Conservation (phyloP, 2,888 invertebrate species). For the Neria commutata region DNA sequence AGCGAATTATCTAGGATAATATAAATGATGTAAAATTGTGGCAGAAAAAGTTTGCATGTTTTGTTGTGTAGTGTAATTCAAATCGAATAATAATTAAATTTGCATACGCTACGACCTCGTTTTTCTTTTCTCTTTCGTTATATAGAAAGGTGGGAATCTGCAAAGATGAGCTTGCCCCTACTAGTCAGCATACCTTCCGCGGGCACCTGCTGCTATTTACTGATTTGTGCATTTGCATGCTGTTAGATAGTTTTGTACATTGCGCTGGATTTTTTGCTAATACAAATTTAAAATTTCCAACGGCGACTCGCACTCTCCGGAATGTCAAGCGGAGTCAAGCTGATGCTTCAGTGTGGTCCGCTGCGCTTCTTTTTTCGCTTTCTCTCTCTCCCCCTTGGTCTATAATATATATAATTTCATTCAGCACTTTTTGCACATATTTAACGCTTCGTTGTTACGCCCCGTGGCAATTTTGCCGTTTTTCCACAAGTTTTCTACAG, state of each 20-base stretch:
- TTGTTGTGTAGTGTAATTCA: too few relatives aligned
- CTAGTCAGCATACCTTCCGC: constrained; percentile 16
- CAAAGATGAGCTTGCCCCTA: constrained; percentile 31
- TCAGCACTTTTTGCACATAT: neutral
- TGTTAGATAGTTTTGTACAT: too few relatives aligned
- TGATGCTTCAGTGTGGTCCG: constrained; percentile 4
- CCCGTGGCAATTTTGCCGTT: neutral
- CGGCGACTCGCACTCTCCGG: neutral
- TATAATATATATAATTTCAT: neutral
- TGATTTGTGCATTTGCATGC: neutral
- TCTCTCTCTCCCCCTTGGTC: neutral
- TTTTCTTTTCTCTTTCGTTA: neutral
- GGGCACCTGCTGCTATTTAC: constrained; percentile 7
- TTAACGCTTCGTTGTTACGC: constrained; percentile 1
- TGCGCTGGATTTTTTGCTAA: neutral
- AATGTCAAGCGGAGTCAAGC: constrained; percentile 8
- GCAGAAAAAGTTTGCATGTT: too few relatives aligned
- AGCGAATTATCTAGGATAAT: too few relatives aligned
- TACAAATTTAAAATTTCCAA: neutral
- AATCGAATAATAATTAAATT: too few relatives aligned
- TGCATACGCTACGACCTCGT: too few relatives aligned
- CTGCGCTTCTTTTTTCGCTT: neutral
- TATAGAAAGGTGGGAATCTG: constrained; percentile 14
- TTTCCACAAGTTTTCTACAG: too few relatives aligned
- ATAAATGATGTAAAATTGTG: too few relatives aligned